Evolutionary conservation across 2,888 invertebrate species (phyloP), one percentile per base, ranked within the genome.

Genomic region (Ceratothoa steindachneri): DNA sequence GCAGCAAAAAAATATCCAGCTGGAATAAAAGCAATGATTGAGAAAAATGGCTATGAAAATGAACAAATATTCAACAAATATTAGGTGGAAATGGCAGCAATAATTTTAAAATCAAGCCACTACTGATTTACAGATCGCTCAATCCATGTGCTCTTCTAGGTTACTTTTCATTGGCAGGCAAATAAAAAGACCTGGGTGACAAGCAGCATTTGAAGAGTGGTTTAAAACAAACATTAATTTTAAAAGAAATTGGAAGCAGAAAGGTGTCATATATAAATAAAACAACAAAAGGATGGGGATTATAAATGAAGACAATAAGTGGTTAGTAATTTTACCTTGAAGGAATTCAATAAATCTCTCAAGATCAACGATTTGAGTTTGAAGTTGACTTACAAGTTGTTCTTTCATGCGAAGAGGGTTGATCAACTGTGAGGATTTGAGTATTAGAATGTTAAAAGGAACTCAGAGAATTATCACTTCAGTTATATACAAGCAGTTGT

Each of bases 321-420:
- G n/a, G n/a, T n/a, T n/a, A n/a, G n/a, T n/a, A n/a, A n/a, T 73
- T 77, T 81, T 82, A 81, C 91, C 91, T 87, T 99, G 98, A 82
- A 99, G 88, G 83, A 97, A 91, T 81, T 92, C 90, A 81, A 99
- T 97, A 83, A 98, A 99, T 80, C 97, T 89, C 84, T 99, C 98
- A 85, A 99, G 88, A 85, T 99, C 99, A 60, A 92, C 90, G 71
- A 99, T 95, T 86, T 99, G 98, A 0, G 95, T 94, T 85, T 97
- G 97, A 24, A 99, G 86, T 85, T 99, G 98, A 65, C 89, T 88
- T 24, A 99, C 96, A 22, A 99, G 87, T 85, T 97, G 96, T 83
- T 97, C 97, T 85, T 98, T 97, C 86, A 97, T 95, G 84, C 95
- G 91, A 78, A 96, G 88, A 19, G 95, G 95, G 82, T 95, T 96